Evolutionary conservation across 2,113 vertebrate genomes (phyloP).

Genomic region (Plecotus auritus): DNA sequence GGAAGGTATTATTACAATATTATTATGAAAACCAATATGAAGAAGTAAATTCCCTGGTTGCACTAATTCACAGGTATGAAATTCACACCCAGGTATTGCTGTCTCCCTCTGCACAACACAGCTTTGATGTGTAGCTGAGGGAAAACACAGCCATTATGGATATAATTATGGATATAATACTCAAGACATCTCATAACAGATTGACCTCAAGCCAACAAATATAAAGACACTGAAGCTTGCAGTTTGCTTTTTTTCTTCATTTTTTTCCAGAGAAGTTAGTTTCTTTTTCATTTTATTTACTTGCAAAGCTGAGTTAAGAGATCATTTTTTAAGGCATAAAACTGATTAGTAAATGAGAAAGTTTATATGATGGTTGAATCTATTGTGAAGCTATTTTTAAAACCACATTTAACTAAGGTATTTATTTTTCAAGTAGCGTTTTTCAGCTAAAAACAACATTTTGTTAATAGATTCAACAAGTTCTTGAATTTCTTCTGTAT

Average conservation of each 20-base stretch:
- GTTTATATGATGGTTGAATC: not conserved
- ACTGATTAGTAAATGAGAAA: not conserved
- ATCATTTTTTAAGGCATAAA: not conserved
- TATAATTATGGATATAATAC: not conserved
- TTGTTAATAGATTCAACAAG: not conserved
- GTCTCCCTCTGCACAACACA: not conserved
- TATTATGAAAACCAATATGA: slow-evolving; percentile 7
- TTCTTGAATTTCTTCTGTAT: not conserved
- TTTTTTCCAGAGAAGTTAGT: not conserved
- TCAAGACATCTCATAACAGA: slow-evolving; percentile 12
- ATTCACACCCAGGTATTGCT: not conserved
- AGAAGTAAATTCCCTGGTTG: not conserved
- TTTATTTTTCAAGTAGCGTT: not conserved
- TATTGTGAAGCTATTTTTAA: not conserved
- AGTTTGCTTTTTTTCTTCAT: not conserved
- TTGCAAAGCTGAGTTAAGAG: not conserved
- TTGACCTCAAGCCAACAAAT: slow-evolving; percentile 29
- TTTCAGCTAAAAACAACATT: not conserved
- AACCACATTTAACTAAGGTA: not conserved
- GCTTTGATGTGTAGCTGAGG: not conserved
- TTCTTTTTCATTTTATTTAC: not conserved
- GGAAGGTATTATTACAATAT: not conserved
- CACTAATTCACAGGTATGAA: not conserved
- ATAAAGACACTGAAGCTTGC: not conserved
- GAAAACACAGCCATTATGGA: not conserved